Evolutionary conservation across 2,113 vertebrate species (phyloP).

Genomic region (Pterocles orientalis): DNA sequence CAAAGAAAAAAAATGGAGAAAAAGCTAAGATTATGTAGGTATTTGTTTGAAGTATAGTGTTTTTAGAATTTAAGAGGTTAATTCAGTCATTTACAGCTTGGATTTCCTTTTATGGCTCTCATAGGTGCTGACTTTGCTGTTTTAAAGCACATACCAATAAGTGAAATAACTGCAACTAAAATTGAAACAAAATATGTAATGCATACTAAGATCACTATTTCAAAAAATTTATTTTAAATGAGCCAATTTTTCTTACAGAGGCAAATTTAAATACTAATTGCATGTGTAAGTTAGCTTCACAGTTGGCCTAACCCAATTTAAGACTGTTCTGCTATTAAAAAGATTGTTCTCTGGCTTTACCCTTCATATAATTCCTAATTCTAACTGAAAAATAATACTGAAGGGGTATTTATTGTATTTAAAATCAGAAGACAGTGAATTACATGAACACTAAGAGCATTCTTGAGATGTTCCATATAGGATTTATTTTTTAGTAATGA

Average conservation of each 20-base stretch:
- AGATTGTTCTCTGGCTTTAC: background rate
- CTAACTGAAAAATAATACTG: background rate
- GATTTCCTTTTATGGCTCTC: background rate
- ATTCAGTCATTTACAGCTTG: background rate
- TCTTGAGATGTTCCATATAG: background rate
- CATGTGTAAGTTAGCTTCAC: background rate
- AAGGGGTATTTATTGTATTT: background rate
- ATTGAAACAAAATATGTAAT: background rate
- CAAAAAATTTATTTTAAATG: background rate
- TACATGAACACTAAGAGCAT: background rate
- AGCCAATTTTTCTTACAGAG: background rate
- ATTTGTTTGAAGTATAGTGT: background rate
- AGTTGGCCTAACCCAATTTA: background rate
- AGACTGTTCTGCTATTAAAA: background rate
- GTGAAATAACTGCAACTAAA: background rate
- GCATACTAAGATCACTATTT: background rate
- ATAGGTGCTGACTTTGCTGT: background rate
- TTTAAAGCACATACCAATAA: background rate
- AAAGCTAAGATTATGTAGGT: background rate
- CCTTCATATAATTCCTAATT: background rate
- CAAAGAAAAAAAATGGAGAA: background rate
- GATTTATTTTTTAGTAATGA: background rate
- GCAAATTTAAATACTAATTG: background rate
- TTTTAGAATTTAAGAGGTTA: background rate
- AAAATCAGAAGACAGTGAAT: background rate